Base-by-base conservation (phyloP, 2,888 invertebrate species). In the Gasteruption jaculator region DNA sequence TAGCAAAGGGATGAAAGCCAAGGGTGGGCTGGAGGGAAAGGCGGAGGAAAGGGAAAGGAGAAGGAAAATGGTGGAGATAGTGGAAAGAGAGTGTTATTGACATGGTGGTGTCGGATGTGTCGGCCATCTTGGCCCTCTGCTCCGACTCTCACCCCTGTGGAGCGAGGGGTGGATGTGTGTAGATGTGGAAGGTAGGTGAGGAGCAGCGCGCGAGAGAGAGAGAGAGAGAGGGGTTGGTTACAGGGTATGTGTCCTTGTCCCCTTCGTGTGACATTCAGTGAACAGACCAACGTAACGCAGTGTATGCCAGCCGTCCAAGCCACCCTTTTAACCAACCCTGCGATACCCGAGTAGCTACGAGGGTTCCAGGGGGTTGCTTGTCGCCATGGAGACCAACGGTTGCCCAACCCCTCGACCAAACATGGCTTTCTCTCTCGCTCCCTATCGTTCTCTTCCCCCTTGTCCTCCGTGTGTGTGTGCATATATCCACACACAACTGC, bases 351-450 rank as follows among this genome's bases (percentile, higher is more conserved):
- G 54, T 58, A 60, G 58, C 60, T 58, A 52, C 58, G 58, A 60
- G 60, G 60, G 61, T 68, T 62, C 65, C n/a, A 62, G 60, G 65
- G 68, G 68, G 68, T 63, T 66, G 66, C 64, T 66, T 64, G 69
- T 69, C 63, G 64, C 50, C 70, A 70, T 70, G 68, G 56, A 62
- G 61, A 70, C 69, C 62, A 57, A 58, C 62, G 41, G 47, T 53
- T 57, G 59, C 57, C 58, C 61, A 61, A 59, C 59, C 61, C 60
- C 56, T 50, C 52, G 51, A 43, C 53, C 56, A 52, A 56, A 53
- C 53, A 46, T 51, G 48, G 49, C 46, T n/a, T 49, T 56, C 48
- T 33, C 52, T 55, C 50, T 55, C 54, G 10, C 24, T 10, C 7
- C 7, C 30, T 30, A 27, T 27, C 6, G n/a, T 11, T 14, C n/a